Percentiles rank a stretch among this genome's conserved stretches.
Evolutionary conservation across 1,140 invertebrate species (phyloP).

Genomic region (Parapsyche elsis): DNA sequence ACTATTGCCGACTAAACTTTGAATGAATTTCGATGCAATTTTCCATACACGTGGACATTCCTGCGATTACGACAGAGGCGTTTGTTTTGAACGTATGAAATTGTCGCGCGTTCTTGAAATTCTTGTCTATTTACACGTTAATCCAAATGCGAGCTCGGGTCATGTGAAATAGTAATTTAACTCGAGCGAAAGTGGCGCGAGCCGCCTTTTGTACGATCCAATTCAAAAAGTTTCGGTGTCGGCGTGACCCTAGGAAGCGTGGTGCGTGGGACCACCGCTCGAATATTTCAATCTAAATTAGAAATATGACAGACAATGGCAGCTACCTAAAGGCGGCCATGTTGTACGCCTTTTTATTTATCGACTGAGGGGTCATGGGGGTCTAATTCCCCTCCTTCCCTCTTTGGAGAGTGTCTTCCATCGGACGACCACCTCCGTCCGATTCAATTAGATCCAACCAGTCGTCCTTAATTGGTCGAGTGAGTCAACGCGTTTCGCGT

Average conservation of each 20-base stretch:
- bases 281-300: slow-evolving; percentile 49
- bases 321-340: slow-evolving; percentile 45
- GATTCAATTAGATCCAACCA: slow-evolving; percentile 13
- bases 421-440: slow-evolving; percentile 7
- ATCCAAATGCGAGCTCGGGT: not conserved
- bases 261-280: slow-evolving; percentile 41
- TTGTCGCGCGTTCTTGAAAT: not conserved
- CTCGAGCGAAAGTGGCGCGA: slow-evolving; percentile 11
- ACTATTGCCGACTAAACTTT: too few species aligned
- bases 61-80: not conserved
- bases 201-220: slow-evolving; percentile 13
- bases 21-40: too few species aligned
- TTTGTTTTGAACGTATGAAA: not conserved
- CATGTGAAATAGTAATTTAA: slow-evolving; percentile 6
- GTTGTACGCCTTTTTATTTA: slow-evolving; percentile 15
- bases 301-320: slow-evolving; percentile 41
- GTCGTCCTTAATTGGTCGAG: slow-evolving; percentile 21
- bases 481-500: slow-evolving; percentile 31
- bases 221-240: slow-evolving; percentile 39
- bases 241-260: slow-evolving; percentile 34
- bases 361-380: not conserved
- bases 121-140: not conserved
- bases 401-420: not conserved
- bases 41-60: not conserved
- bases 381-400: not conserved